Evolutionary conservation across 2,888 invertebrate genomes (phyloP).

Genomic region (Phytoseiulus persimilis): DNA sequence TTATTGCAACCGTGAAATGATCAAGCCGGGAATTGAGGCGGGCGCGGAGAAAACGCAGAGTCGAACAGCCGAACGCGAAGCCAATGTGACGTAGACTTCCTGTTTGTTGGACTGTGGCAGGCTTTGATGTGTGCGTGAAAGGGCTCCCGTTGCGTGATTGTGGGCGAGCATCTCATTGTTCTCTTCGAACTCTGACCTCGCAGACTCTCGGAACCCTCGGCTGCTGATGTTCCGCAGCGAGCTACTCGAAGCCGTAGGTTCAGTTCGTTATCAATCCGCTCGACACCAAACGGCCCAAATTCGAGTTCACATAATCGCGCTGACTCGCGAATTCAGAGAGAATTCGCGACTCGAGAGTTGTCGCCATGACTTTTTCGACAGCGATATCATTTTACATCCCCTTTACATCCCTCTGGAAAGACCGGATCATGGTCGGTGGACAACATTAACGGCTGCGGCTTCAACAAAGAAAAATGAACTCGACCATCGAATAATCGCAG

Average conservation of each 20-base stretch:
- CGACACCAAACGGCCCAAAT: no score
- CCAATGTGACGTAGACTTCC: background rate
- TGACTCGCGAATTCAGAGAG: no score
- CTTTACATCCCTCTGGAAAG: background rate
- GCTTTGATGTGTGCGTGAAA: background rate
- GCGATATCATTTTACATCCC: no score
- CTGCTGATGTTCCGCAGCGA: no score
- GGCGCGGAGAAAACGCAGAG: background rate
- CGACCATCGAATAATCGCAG: background rate
- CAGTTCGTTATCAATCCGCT: no score
- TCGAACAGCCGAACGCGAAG: background rate
- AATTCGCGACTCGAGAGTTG: no score
- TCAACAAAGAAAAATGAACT: background rate
- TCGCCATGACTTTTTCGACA: no score
- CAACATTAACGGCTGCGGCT: background rate
- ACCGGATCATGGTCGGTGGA: background rate
- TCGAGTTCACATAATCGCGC: no score
- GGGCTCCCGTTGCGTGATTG: background rate
- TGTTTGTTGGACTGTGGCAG: background rate
- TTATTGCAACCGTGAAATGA: background rate
- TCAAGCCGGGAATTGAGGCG: background rate
- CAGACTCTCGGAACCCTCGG: no score
- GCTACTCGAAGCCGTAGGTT: no score
- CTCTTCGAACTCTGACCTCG: background rate
- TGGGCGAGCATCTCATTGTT: background rate